Base-by-base conservation (phyloP, 2,113 vertebrate species). In the Chascanopsetta lugubris region DNA sequence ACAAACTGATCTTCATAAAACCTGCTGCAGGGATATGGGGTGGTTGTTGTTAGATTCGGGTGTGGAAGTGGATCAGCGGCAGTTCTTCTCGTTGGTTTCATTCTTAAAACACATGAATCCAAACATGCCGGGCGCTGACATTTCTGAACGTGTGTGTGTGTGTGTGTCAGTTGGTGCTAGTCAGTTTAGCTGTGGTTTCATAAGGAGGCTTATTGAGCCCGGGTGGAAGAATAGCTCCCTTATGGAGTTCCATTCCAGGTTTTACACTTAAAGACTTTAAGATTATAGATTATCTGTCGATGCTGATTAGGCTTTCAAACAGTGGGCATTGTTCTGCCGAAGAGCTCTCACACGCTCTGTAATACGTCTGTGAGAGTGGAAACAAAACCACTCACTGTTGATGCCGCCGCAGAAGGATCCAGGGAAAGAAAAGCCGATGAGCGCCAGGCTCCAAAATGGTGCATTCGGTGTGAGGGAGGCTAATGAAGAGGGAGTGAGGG, bases 371-470 rank as follows among this genome's bases (percentile, higher is more conserved):
- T 42, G 62, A 48, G 21, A 46, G 4, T 8, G 2, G 48, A 36
- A 46, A 77, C 62, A 72, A 79, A 80, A 73, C 46, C 20, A 17
- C 1, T 40, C 7, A 27, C 66, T 80, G 72, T 78, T 54, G 45
- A 60, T 17, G 42, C 21, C 26, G 34, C 7, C 42, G 46, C 25
- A 18, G 53, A 27, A 27, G 58, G 24, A 45, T 40, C 53, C 64
- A 27, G 43, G 32, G 30, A 65, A 70, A 79, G 61, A 85, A 88
- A 85, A 80, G 47, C 80, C 81, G 63, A 46, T 15, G 20, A 76
- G 66, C 79, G 80, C 85, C 57, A 75, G 63, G 24, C 27, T 48
- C 68, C 49, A 27, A 58, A 40, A 48, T 60, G 61, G 48, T 70
- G 81, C 79, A 30, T 77, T 84, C 45, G 21, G 49, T 1, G 21